Base-by-base conservation (phyloP, 2,113 vertebrate genomes). In the Myrmecobius fasciatus region DNA sequence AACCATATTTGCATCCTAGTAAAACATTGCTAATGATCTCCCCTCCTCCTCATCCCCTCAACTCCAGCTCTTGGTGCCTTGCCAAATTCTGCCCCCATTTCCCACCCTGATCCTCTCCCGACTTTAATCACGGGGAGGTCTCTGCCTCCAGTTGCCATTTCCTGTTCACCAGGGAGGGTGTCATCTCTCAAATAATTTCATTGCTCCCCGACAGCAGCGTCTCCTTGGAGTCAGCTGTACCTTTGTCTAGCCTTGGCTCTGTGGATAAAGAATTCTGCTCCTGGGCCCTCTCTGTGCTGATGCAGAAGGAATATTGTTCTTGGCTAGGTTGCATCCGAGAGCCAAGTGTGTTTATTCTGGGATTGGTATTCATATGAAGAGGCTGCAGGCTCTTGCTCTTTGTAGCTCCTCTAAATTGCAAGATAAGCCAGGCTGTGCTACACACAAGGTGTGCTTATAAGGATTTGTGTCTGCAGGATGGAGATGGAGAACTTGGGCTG, bases 321-420 rank as follows among this genome's bases (percentile, higher is more conserved):
- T 54, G 48, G 52, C 47, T 53, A 0, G 83, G 92, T 83, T 5
- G n/a, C 17, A 24, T 20, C 89, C 91, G 89, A 56, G 0, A 25
- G 89, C 89, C 5, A 31, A 0, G 51, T 12, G 12, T 12, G 12
- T 46, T 91, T 93, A 3, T 48, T 93, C 48, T 91, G 14, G 5
- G 48, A 88, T 93, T 31, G 5, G 90, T 67, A 95, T 97, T 97
- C 95, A 48, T 20, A 31, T 89, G 36, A 89, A 91, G 94, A 51
- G 26, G 17, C 93, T 89, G 93, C 94, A 43, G 36, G 51, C 93
- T 54, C 96, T 96, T 93, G n/a, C 96, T 94, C 90, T 93, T 93
- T 6, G 2, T 91, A 20, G 95, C 89, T 95, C 83, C 3, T 95
- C 89, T 53, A 97, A 94, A 97, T 60, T 89, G 95, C 93, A 92